A percentile compares a stretch with the other conserved stretches of the same genome.
These are phyloP conservation scores for Natator depressus DNA, from an alignment of 2,113 vertebrate genomes.

Conservation along the genomic window DNA sequence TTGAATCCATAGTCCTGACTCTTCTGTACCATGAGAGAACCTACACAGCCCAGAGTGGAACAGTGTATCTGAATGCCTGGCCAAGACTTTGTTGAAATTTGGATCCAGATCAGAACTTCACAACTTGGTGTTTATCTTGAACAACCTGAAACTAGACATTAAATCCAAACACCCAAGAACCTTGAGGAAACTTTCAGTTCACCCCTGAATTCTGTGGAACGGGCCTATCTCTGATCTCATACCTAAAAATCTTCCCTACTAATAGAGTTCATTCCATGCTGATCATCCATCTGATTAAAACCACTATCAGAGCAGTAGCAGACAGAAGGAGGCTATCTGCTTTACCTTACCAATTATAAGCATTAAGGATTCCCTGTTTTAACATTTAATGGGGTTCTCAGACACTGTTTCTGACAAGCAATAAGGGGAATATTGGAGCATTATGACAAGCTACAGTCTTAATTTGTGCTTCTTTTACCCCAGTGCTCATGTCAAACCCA, in stretches of 20 bases:
- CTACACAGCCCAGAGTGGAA: background rate
- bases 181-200: background rate
- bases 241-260: conserved; percentile 10
- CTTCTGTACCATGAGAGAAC: background rate
- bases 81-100: background rate
- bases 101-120: too few relatives aligned
- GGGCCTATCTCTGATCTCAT: background rate
- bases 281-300: conserved; percentile 43
- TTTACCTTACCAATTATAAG: background rate
- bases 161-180: background rate
- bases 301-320: conserved; percentile 41
- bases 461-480: conserved; percentile 62
- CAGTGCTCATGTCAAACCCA: conserved; percentile 51
- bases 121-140: too few relatives aligned
- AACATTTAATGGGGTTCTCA: conserved; percentile 47
- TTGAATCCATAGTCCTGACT: background rate
- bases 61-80: background rate
- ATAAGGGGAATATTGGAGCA: conserved; percentile 22
- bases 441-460: conserved; percentile 44
- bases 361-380: conserved; percentile 33
- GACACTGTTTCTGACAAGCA: conserved; percentile 29
- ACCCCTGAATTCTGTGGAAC: conserved; percentile 18
- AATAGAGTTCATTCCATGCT: background rate
- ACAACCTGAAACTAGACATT: too few relatives aligned
- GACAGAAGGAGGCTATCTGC: conserved; percentile 39